These are phyloP conservation scores for Latrodectus geometricus DNA, from an alignment of 1,140 invertebrate genomes.

Conservation along the genomic window DNA sequence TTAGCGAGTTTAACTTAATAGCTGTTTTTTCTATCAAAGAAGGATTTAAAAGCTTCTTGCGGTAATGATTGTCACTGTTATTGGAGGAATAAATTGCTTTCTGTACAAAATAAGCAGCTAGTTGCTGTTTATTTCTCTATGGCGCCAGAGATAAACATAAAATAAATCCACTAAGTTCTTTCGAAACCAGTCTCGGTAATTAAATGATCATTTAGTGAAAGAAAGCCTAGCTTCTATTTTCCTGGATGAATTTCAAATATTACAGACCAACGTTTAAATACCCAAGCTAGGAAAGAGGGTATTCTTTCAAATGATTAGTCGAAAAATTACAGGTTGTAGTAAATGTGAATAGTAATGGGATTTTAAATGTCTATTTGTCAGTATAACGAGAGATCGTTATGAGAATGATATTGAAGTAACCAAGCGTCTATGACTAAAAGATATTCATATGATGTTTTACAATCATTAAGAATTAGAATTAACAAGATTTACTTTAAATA, in stretches of 20 bases:
- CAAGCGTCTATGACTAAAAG: too few relatives aligned
- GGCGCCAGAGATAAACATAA: conserved; percentile 33
- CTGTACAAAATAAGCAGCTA: neutral
- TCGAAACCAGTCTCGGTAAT: conserved; percentile 10
- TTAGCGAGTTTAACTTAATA: neutral
- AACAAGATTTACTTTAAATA: too few relatives aligned
- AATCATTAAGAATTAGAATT: too few relatives aligned
- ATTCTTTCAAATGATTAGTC: neutral
- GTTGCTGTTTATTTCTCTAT: conserved; percentile 13
- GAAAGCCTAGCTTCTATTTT: too few relatives aligned
- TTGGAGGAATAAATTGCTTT: conserved; percentile 6
- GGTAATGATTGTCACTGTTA: conserved; percentile 34
- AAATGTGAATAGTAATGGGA: conserved; percentile 2
- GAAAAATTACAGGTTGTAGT: neutral
- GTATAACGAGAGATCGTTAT: too few relatives aligned
- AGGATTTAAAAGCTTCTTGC: conserved; percentile 29
- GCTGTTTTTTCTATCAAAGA: neutral
- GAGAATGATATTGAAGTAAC: too few relatives aligned
- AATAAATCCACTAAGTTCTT: neutral
- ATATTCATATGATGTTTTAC: too few relatives aligned
- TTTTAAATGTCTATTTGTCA: neutral
- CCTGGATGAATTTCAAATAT: neutral
- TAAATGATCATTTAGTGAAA: conserved; percentile 34
- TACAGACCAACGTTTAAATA: neutral
- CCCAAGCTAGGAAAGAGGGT: neutral